Base-by-base conservation (phyloP, 2,888 invertebrate genomes). In the Nematopogon swammerdamellus region DNA sequence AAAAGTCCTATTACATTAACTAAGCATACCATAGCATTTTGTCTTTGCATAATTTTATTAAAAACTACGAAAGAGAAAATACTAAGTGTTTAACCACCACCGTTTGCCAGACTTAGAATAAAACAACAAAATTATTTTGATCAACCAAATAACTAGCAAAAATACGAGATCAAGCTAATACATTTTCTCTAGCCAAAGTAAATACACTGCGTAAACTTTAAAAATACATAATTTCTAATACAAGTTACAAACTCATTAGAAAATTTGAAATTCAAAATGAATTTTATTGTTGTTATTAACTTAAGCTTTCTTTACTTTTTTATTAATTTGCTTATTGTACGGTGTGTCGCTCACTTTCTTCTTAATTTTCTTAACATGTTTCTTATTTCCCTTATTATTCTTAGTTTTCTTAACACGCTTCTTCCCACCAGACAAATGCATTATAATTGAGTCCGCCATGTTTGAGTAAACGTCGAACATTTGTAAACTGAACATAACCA, bases 401-500 rank as follows among this genome's bases (percentile, higher is more conserved):
- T 14, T 14, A 36, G 3, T 3, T 14, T 36, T 36, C 11, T 36
- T 36, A 4, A 8, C 11, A 3, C 11, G 8, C 11, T 14, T 36
- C 14, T n/a, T n/a, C n/a, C n/a, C n/a, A n/a, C n/a, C n/a, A n/a
- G n/a, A n/a, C 11, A 64, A 53, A 55, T 63, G 63, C 16, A 62
- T 60, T 29, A 56, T 54, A 29, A 73, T 53, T 42, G 64, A 65
- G 47, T 67, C 60, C 18, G 68, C 63, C 16, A 68, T 61, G 19
- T 66, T 59, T 19, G 70, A 56, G 3, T 74, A 55, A 18, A 69
- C 70, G 51, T 77, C 71, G 1, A 77, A 61, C 0, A 70, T 50
- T 52, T 76, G 72, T 48, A 80, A 51, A 42, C 62, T 64, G 52
- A 67, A 63, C 60, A 71, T 63, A 3, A 79, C 54, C 51, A 70